Conservation (phyloP, 2,113 vertebrate species). For the Crotalus viridis region DNA sequence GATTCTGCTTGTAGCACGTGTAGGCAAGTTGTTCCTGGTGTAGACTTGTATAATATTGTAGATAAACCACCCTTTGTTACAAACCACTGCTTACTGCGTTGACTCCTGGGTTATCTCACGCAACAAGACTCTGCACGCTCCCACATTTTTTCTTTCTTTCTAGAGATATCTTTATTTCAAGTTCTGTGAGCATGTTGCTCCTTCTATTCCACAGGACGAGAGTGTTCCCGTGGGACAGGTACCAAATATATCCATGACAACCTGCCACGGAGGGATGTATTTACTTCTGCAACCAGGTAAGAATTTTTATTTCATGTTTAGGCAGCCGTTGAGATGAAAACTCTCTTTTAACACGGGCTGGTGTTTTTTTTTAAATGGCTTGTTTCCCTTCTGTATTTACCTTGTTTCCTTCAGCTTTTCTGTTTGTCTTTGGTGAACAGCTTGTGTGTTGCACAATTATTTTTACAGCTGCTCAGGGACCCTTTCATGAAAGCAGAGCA, state of each 20-base stretch:
- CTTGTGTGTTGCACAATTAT: background rate
- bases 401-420: background rate
- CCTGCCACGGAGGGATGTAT: constrained; percentile 13
- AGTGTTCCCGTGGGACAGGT: background rate
- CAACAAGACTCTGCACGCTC: no score
- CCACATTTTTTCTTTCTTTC: background rate
- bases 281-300: constrained; percentile 56
- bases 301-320: background rate
- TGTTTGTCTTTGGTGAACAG: background rate
- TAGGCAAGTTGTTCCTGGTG: no score
- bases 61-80: no score
- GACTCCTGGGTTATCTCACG: no score
- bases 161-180: constrained; percentile 6
- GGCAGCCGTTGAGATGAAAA: background rate
- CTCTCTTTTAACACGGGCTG: background rate
- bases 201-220: constrained; percentile 62
- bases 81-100: no score
- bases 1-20: no score
- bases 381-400: background rate
- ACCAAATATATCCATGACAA: background rate
- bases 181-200: constrained; percentile 32
- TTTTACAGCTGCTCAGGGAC: background rate
- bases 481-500: background rate
- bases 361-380: background rate
- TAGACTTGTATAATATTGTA: no score